These are phyloP conservation scores for Platycercus adscitus DNA, from an alignment of 2,113 vertebrate genomes.

Conservation along the genomic window DNA sequence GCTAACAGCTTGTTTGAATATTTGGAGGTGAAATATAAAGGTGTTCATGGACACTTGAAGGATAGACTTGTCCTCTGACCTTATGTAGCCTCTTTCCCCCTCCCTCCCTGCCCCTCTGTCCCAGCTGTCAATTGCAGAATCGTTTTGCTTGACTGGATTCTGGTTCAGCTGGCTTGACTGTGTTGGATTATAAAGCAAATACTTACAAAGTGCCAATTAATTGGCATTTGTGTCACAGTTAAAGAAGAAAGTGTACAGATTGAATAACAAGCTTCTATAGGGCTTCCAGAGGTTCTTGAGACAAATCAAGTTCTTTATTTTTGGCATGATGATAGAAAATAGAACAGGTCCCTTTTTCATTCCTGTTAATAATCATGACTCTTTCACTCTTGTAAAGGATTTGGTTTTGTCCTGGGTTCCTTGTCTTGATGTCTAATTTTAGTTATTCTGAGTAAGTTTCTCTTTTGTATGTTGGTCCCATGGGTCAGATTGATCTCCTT, in stretches of 20 bases:
- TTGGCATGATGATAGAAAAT: background rate
- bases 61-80: background rate
- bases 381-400: background rate
- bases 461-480: background rate
- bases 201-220: background rate
- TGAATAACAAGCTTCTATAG: background rate
- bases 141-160: background rate
- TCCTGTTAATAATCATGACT: background rate
- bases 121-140: conserved; percentile 13
- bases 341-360: background rate
- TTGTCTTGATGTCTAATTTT: background rate
- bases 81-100: background rate
- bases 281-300: background rate
- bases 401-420: background rate
- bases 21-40: background rate
- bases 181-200: background rate
- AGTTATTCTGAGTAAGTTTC: background rate
- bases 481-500: background rate
- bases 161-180: background rate
- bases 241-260: background rate
- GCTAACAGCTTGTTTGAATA: background rate
- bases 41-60: background rate
- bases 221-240: background rate
- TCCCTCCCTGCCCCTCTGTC: background rate
- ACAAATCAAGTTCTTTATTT: background rate